These are phyloP conservation scores for Prochilodus magdalenae DNA, from an alignment of 2,113 vertebrate genomes.

Conservation along the genomic window DNA sequence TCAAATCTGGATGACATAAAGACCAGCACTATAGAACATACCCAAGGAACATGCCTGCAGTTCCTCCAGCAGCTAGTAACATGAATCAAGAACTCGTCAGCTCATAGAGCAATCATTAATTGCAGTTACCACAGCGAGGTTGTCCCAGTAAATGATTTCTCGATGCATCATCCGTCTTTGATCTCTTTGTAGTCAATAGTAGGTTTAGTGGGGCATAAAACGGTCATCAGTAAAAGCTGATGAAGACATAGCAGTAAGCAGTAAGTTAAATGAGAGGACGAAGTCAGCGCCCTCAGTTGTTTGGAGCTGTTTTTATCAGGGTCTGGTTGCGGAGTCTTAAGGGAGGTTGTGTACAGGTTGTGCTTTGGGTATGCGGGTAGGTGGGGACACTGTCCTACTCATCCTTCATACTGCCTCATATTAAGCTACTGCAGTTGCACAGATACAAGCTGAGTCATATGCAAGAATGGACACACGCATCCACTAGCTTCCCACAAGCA, in stretches of 20 bases:
- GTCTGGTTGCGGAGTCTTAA: constrained; percentile 13
- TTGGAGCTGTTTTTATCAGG: not conserved
- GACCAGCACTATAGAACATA: not conserved
- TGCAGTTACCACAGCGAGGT: constrained; percentile 67
- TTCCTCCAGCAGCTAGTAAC: not conserved
- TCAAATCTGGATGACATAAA: not conserved
- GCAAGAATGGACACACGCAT: not conserved
- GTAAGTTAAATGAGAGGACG: constrained; percentile 47
- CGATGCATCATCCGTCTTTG: constrained; percentile 76
- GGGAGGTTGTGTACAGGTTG: constrained; percentile 6
- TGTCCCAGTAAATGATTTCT: constrained; percentile 76
- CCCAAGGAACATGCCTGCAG: not conserved
- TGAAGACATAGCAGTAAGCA: constrained; percentile 55
- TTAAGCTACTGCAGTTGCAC: constrained; percentile 23
- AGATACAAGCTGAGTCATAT: not conserved
- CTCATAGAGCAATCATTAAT: constrained; percentile 68
- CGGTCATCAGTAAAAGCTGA: constrained; percentile 70
- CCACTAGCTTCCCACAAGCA: not conserved
- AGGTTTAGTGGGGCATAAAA: constrained; percentile 73
- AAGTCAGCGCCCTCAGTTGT: constrained; percentile 47
- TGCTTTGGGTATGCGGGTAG: constrained; percentile 2
- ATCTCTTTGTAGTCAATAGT: constrained; percentile 77
- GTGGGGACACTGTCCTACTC: constrained; percentile 11
- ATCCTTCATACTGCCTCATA: constrained; percentile 30
- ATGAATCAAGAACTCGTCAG: constrained; percentile 62